Conservation (phyloP, 2,797 vertebrate species). For the Intellagama lesueurii region DNA sequence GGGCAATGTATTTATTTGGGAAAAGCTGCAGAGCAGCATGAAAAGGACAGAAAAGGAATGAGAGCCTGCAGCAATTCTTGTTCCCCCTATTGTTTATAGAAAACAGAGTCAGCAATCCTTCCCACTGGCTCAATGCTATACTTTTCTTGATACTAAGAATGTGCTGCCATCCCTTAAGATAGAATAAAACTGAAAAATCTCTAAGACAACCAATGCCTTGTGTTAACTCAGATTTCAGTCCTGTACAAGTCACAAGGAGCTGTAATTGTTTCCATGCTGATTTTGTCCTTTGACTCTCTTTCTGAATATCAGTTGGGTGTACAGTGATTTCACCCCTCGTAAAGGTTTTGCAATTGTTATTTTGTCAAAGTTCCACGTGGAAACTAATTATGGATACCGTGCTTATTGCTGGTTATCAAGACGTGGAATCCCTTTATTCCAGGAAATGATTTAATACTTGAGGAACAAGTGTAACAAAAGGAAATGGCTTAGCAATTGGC, state of each 20-base stretch:
- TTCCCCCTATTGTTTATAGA: constrained; percentile 45
- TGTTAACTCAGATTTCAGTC: constrained; percentile 16
- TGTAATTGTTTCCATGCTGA: constrained; percentile 22
- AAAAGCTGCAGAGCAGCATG: neutral
- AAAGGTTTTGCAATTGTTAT: neutral
- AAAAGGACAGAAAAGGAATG: constrained; percentile 37
- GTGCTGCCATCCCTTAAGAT: neutral
- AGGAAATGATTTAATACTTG: neutral
- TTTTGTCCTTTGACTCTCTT: neutral
- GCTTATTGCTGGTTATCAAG: constrained; percentile 30
- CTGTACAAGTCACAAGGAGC: neutral
- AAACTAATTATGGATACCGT: constrained; percentile 17
- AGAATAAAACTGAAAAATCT: constrained; percentile 18
- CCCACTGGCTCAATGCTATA: neutral
- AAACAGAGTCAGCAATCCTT: constrained; percentile 37
- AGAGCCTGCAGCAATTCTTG: constrained; percentile 31
- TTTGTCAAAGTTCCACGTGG: neutral
- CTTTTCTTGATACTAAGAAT: constrained; percentile 25
- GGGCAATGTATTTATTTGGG: constrained; percentile 43
- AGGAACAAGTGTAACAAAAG: constrained; percentile 29
- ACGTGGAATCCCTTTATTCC: neutral
- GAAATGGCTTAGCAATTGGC: constrained; percentile 6
- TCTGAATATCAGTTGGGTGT: neutral
- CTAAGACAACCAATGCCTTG: constrained; percentile 15
- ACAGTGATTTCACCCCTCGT: neutral